Percentiles rank a stretch among this genome's conserved stretches.
phyloP scores from a whole-genome alignment of 2,888 invertebrate species.

The Crocallis elinguaria region DNA sequence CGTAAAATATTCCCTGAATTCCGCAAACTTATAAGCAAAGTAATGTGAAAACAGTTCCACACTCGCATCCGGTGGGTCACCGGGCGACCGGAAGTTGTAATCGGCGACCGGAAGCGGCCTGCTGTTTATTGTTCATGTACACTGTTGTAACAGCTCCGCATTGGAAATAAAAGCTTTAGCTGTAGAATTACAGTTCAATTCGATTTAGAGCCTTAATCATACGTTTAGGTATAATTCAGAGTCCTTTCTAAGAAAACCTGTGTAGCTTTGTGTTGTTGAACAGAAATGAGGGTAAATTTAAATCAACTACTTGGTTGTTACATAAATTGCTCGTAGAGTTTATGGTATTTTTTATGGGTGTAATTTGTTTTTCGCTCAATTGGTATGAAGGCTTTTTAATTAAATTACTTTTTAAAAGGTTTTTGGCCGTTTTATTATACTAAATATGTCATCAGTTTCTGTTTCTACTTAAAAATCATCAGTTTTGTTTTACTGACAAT shows the following conservation, averaged over 20 bases:
- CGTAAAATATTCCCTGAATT: background rate
- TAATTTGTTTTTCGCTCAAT: constrained; percentile 1
- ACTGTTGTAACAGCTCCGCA: constrained; percentile 19
- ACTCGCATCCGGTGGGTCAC: constrained; percentile 47
- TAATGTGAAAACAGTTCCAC: constrained; percentile 48
- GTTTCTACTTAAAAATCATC: too few relatives aligned
- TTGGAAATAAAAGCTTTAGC: constrained; percentile 27
- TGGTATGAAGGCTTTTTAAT: too few relatives aligned
- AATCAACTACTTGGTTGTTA: constrained; percentile 16
- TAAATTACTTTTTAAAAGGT: background rate
- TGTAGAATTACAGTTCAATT: constrained; percentile 23
- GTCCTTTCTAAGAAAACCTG: constrained; percentile 21
- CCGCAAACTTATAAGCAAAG: constrained; percentile 19
- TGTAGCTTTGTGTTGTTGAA: constrained; percentile 14
- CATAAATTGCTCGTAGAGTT: constrained; percentile 14
- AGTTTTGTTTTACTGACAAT: too few relatives aligned
- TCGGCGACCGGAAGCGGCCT: constrained; percentile 50
- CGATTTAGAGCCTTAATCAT: constrained; percentile 22
- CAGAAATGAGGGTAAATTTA: constrained; percentile 22
- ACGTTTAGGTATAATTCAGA: constrained; percentile 12
- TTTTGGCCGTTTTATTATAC: too few relatives aligned
- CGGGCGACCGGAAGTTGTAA: constrained; percentile 52
- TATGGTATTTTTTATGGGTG: constrained; percentile 12
- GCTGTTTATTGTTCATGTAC: constrained; percentile 52
- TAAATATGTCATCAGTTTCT: too few relatives aligned